These are phyloP conservation scores for Andrena cerasifolii DNA, from an alignment of 1,140 invertebrate genomes.

Conservation along the genomic window DNA sequence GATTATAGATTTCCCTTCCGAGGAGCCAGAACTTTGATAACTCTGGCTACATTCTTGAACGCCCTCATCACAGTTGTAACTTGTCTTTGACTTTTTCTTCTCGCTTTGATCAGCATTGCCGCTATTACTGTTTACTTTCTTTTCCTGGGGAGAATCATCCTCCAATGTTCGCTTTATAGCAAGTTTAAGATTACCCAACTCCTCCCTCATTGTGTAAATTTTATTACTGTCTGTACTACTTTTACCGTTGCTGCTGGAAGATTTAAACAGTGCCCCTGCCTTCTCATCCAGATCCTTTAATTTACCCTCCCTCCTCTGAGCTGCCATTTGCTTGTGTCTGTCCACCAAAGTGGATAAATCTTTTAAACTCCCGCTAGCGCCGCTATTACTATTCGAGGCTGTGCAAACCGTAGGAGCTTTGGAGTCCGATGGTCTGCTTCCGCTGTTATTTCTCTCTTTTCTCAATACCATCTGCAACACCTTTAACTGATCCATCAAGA, in stretches of 20 bases:
- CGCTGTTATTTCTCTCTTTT: slow-evolving; percentile 63
- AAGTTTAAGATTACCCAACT: slow-evolving; percentile 15
- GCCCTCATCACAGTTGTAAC: background rate
- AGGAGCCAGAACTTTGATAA: slow-evolving; percentile 2
- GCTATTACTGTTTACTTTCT: slow-evolving; percentile 16
- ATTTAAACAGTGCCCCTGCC: slow-evolving; percentile 37
- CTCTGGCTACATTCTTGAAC: background rate
- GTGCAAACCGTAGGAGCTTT: background rate
- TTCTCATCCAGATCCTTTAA: slow-evolving; percentile 65
- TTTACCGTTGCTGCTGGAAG: background rate
- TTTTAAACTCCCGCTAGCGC: slow-evolving; percentile 57
- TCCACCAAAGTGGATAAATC: slow-evolving; percentile 71
- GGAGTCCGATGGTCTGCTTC: slow-evolving; percentile 6
- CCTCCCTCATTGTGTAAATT: background rate
- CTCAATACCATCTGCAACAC: slow-evolving; percentile 76
- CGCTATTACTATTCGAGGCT: background rate
- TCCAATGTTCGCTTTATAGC: background rate
- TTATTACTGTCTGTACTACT: background rate
- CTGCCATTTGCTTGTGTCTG: slow-evolving; percentile 61
- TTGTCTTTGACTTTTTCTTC: slow-evolving; percentile 23
- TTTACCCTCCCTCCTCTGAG: slow-evolving; percentile 60
- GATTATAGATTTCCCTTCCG: slow-evolving; percentile 17
- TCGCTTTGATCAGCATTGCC: slow-evolving; percentile 15
- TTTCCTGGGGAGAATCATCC: slow-evolving; percentile 1
- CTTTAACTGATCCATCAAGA: slow-evolving; percentile 75